Percentiles rank a stretch among this genome's conserved stretches.
phyloP scores from a whole-genome alignment of 1,140 invertebrate species.

The Lepidotrigona ventralis region DNA sequence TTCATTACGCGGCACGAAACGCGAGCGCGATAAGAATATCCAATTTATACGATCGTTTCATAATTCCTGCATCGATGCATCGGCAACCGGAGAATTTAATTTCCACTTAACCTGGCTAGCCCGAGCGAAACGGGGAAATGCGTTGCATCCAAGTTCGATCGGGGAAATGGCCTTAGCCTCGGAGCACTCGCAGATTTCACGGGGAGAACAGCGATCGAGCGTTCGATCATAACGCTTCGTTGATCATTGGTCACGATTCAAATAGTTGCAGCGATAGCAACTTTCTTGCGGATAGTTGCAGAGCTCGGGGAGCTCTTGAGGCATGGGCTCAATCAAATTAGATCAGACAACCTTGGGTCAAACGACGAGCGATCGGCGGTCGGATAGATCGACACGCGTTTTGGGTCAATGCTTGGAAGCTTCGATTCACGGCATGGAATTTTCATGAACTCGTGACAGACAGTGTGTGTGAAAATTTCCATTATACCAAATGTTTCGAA shows the following conservation, averaged over 20 bases:
- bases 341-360: neutral
- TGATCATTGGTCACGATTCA: neutral
- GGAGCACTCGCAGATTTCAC: neutral
- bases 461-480: too few species aligned
- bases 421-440: neutral
- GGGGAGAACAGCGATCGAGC: neutral
- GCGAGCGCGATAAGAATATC: conserved; percentile 55
- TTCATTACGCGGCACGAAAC: conserved; percentile 20
- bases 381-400: neutral
- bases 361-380: neutral
- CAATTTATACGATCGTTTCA: conserved; percentile 59
- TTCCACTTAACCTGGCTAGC: neutral
- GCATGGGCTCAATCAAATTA: neutral
- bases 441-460: neutral
- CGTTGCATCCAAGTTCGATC: neutral
- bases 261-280: neutral
- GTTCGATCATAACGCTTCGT: neutral
- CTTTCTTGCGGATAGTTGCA: neutral
- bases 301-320: neutral
- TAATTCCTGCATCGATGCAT: conserved; percentile 47
- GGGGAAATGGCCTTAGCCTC: neutral
- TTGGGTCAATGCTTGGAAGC: neutral
- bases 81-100: conserved; percentile 35
- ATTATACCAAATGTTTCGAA: too few species aligned
- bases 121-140: neutral